phyloP scores from a whole-genome alignment of 2,113 vertebrate genomes.

The Tachysurus fulvidraco region DNA sequence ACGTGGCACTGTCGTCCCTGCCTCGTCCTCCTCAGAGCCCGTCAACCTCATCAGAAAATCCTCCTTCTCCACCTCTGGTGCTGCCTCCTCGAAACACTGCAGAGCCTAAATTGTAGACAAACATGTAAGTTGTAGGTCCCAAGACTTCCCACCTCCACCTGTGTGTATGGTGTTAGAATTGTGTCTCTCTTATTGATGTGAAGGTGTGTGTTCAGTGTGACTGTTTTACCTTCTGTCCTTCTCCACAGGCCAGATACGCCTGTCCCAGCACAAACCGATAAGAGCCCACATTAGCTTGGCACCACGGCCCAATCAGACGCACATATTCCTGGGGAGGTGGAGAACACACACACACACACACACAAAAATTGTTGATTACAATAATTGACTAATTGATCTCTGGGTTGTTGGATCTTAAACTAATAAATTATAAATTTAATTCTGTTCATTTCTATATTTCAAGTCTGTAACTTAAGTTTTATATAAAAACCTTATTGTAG shows the following conservation, averaged over 20 bases:
- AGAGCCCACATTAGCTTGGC: constrained; percentile 91
- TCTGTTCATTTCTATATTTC: no score
- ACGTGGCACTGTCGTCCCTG: constrained; percentile 69
- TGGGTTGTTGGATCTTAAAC: no score
- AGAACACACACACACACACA: background rate
- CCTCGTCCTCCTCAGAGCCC: constrained; percentile 73
- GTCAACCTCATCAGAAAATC: constrained; percentile 88
- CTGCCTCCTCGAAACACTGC: constrained; percentile 89
- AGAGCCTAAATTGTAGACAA: constrained; percentile 75
- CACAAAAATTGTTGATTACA: no score
- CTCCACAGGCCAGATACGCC: constrained; percentile 89
- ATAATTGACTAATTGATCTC: no score
- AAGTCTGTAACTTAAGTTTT: background rate
- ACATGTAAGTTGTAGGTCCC: no score
- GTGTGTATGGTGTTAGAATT: background rate
- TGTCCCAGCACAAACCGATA: constrained; percentile 91
- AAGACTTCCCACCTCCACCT: background rate
- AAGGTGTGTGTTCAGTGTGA: background rate
- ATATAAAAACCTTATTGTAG: background rate
- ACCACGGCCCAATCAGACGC: constrained; percentile 86
- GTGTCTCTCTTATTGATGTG: background rate
- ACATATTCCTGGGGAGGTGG: constrained; percentile 81
- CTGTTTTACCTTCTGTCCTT: constrained; percentile 87
- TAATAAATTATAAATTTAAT: no score
- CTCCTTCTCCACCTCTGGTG: constrained; percentile 87